Conservation (phyloP, 2,113 vertebrate species). For the Scatophagus argus region DNA sequence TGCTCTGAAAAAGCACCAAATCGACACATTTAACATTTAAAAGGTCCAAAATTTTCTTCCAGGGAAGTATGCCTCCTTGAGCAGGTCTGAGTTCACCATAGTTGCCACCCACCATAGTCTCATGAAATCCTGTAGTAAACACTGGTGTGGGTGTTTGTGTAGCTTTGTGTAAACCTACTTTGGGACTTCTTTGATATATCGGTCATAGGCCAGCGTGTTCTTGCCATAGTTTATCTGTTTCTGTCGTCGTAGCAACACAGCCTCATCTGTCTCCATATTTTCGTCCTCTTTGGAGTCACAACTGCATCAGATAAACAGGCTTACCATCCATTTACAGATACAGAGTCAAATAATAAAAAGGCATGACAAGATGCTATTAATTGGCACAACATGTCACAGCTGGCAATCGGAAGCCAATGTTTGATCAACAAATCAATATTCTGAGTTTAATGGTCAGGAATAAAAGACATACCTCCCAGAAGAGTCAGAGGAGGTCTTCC, state of each 20-base stretch:
- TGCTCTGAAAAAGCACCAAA: no score
- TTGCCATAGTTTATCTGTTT: conserved; percentile 99
- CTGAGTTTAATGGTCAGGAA: neutral
- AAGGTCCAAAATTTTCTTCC: no score
- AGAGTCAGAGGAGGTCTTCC: conserved; percentile 89
- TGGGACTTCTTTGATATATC: conserved; percentile 93
- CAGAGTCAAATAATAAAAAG: neutral
- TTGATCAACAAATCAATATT: neutral
- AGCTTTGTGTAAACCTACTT: conserved; percentile 87
- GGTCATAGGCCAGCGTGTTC: conserved; percentile 95
- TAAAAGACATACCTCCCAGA: conserved; percentile 88
- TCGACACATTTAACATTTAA: no score
- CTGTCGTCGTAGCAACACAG: conserved; percentile 91
- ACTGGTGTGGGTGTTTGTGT: neutral
- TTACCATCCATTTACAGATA: neutral
- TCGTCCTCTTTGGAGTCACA: conserved; percentile 92
- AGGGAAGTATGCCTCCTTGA: no score
- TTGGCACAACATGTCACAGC: neutral
- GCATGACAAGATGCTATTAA: neutral
- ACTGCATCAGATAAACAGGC: conserved; percentile 72
- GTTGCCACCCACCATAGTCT: no score
- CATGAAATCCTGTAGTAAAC: no score
- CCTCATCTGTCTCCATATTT: conserved; percentile 93
- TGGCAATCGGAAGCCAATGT: neutral
- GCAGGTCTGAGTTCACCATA: no score